phyloP scores from a whole-genome alignment of 1,140 invertebrate genomes.

The Platyscapa corneri region DNA sequence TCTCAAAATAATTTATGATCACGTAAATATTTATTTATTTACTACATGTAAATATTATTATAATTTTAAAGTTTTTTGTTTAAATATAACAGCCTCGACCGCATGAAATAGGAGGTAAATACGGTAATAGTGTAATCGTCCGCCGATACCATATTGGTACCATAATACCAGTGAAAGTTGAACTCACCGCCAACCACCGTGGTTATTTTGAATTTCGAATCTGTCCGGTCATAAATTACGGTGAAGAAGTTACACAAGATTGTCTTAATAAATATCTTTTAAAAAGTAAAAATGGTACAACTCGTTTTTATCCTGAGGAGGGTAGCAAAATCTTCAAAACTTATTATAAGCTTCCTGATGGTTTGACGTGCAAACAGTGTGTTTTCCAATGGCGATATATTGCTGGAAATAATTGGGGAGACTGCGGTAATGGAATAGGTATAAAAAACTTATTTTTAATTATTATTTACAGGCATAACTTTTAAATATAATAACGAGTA shows the following conservation, averaged over 20 bases:
- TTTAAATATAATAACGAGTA: no score
- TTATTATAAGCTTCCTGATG: slow-evolving; percentile 80
- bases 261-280: slow-evolving; percentile 86
- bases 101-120: slow-evolving; percentile 90
- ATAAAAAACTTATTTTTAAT: neutral
- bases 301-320: slow-evolving; percentile 83
- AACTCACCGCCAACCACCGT: slow-evolving; percentile 86
- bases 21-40: neutral
- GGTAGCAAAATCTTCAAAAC: slow-evolving; percentile 87
- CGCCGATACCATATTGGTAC: slow-evolving; percentile 82
- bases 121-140: slow-evolving; percentile 87
- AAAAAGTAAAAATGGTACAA: slow-evolving; percentile 73
- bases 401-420: slow-evolving; percentile 87
- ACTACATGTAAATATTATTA: neutral
- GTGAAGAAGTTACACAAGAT: slow-evolving; percentile 79
- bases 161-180: slow-evolving; percentile 82
- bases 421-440: slow-evolving; percentile 80
- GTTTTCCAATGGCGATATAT: slow-evolving; percentile 89
- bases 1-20: no score
- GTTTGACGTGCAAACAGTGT: slow-evolving; percentile 84
- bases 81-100: slow-evolving; percentile 77
- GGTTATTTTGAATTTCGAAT: slow-evolving; percentile 93
- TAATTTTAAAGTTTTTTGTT: neutral
- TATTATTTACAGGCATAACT: no score
- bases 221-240: slow-evolving; percentile 79